phyloP scores from a whole-genome alignment of 2,888 invertebrate species.

The Herminia tarsipennalis region DNA sequence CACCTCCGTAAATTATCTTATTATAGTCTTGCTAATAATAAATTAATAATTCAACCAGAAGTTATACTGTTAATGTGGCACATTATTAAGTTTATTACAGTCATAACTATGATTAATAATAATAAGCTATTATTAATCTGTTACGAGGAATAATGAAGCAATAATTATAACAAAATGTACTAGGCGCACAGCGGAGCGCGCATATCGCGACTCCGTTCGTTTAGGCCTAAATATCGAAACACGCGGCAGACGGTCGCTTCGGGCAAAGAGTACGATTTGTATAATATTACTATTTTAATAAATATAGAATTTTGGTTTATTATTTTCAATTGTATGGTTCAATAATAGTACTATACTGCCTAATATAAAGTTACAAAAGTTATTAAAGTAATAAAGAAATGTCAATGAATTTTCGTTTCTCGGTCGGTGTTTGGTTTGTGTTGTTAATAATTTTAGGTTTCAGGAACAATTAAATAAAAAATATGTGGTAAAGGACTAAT shows the following conservation, averaged over 20 bases:
- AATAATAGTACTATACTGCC: too few relatives aligned
- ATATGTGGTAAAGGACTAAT: too few relatives aligned
- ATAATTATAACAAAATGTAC: conserved; percentile 51
- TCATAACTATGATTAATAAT: conserved; percentile 7
- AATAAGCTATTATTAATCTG: conserved; percentile 12
- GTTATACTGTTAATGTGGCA: background rate
- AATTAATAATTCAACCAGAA: background rate
- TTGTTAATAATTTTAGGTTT: too few relatives aligned
- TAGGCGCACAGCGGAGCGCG: conserved; percentile 51
- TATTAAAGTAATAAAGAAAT: too few relatives aligned
- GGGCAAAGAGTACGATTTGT: conserved; percentile 8
- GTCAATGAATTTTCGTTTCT: too few relatives aligned
- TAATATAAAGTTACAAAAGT: too few relatives aligned
- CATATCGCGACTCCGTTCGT: conserved; percentile 31
- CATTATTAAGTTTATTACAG: background rate
- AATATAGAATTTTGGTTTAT: too few relatives aligned
- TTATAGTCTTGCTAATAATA: background rate
- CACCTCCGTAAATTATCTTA: background rate
- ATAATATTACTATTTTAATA: background rate
- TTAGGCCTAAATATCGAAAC: conserved; percentile 51
- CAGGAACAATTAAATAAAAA: too few relatives aligned
- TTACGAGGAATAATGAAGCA: conserved; percentile 30
- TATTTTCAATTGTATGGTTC: too few relatives aligned
- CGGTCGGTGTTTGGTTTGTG: too few relatives aligned
- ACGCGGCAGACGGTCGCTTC: conserved; percentile 22